These are phyloP conservation scores for Cyanistes caeruleus DNA, from an alignment of 2,113 vertebrate genomes.

Conservation along the genomic window DNA sequence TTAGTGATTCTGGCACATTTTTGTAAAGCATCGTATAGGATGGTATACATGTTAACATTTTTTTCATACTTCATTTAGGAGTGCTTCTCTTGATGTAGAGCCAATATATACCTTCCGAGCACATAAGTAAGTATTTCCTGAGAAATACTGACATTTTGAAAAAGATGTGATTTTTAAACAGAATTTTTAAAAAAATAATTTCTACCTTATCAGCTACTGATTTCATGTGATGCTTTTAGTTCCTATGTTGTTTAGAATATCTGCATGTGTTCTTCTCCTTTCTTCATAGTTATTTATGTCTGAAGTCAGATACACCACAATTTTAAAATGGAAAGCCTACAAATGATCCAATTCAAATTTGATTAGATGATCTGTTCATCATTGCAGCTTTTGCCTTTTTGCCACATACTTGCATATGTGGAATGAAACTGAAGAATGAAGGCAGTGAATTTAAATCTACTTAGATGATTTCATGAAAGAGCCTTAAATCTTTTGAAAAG, in stretches of 20 bases:
- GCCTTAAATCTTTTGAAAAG: not conserved
- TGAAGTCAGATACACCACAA: not conserved
- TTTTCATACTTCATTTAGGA: constrained; percentile 79
- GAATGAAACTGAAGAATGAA: not conserved
- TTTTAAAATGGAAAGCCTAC: not conserved
- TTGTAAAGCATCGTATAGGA: not conserved
- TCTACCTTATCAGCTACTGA: not conserved
- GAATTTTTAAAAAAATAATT: not conserved
- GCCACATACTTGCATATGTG: not conserved
- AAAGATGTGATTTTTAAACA: not conserved
- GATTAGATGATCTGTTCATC: not conserved
- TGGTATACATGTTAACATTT: not conserved
- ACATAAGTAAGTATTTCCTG: constrained; percentile 85
- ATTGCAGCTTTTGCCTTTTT: not conserved
- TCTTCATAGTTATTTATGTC: not conserved
- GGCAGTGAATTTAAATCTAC: not conserved
- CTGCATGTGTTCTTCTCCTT: not conserved
- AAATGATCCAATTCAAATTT: not conserved
- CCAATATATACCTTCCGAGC: constrained; percentile 99
- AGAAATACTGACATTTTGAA: not conserved
- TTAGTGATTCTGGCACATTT: not conserved
- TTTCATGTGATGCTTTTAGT: not conserved
- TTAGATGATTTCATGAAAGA: not conserved
- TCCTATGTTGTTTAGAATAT: not conserved
- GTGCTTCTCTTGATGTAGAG: constrained; percentile 94